Evolutionary conservation across 64 coral and sea anemone species (phyloP), one percentile per base, ranked within the genome.

Genomic region (Acropora tenuis): DNA sequence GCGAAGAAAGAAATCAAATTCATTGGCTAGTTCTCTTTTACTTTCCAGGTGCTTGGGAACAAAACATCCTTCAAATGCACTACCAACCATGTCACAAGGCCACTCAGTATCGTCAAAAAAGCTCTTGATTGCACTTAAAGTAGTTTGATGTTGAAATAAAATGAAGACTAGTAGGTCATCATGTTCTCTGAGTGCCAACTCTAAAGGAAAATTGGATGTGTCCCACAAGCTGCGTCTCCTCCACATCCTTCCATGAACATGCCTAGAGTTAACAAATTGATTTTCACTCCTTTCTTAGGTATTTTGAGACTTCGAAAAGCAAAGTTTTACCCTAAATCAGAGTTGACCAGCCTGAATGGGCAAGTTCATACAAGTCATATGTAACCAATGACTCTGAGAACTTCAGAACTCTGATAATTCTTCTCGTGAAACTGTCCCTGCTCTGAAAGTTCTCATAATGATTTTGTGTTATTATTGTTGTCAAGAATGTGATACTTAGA

Each of bases 11-110:
- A 83, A 83, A 45, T 83, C 80, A 83, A 66, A 67, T 46, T 83
- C 59, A 68, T 47, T 43, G 6, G 59, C 80, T 66, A 1, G 19
- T 18, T 61, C 80, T 46, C 44, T 5, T 47, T n/a, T 12, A 43
- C 42, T 67, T 41, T 7, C 41, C 6, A 83, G 18, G 7, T 83
- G 42, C 41, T 68, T 83, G 66, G 80, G 80, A 66, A 83, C 58
- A 46, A 47, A 65, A 68, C 80, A 83, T n/a, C 80, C 80, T 46
- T 83, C 80, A 68, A 83, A 83, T 83, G 60, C 80, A 83, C 80
- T 83, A 18, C 80, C 80, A 69, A 47, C 61, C 43, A 83, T 46
- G 2, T 67, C 60, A 69, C 80, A 82, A n/a, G 59, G 74, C 74
- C 74, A 76, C 16, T 68, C 80, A 45, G 80, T 68, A 13, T 61